A percentile compares a stretch with the other conserved stretches of the same genome.
phyloP scores from a whole-genome alignment of 2,113 vertebrate species.

The Miniopterus natalensis region DNA sequence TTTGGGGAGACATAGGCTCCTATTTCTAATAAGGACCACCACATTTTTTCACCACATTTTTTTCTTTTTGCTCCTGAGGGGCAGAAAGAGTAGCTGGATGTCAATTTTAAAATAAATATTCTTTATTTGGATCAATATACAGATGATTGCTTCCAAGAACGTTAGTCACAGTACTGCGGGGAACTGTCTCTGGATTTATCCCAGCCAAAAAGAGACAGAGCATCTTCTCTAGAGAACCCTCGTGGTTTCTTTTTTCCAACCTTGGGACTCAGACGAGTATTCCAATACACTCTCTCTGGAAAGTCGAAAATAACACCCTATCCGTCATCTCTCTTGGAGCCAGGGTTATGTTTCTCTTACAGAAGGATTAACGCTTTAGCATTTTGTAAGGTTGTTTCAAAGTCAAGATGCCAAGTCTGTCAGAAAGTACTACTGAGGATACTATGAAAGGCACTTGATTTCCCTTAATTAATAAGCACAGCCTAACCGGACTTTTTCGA shows the following conservation, averaged over 20 bases:
- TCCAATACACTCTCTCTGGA: not conserved
- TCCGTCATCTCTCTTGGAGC: not conserved
- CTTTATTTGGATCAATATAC: slow-evolving; percentile 70
- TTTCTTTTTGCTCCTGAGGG: not conserved
- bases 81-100: slow-evolving; percentile 30
- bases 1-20: not conserved
- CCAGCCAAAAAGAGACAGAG: not conserved
- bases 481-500: not conserved
- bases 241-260: not conserved
- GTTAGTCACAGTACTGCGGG: slow-evolving; percentile 58
- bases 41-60: not conserved
- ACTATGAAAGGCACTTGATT: not conserved
- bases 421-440: not conserved
- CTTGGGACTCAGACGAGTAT: not conserved
- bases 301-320: slow-evolving; percentile 9
- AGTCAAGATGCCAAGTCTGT: not conserved
- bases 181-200: slow-evolving; percentile 48
- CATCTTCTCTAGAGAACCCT: not conserved
- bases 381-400: not conserved
- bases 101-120: slow-evolving; percentile 75
- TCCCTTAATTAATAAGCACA: not conserved
- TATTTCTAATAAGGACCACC: slow-evolving; percentile 50
- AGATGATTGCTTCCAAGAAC: slow-evolving; percentile 72
- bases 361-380: not conserved
- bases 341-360: not conserved